Evolutionary conservation across 2,113 vertebrate species (phyloP).

Genomic region (Cygnus atratus): DNA sequence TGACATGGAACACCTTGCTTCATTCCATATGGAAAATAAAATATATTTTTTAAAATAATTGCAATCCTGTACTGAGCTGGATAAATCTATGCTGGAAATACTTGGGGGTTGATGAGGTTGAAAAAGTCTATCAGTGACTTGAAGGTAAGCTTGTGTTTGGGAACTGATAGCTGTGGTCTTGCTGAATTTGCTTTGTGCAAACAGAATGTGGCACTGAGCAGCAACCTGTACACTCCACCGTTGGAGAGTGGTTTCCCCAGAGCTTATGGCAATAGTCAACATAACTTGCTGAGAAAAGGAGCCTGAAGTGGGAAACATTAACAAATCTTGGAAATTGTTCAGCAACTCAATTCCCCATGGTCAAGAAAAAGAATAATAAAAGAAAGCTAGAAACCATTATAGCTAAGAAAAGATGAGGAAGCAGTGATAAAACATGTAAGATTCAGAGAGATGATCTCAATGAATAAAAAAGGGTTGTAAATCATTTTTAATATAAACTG

Average conservation of each 20-base stretch:
- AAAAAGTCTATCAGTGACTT: neutral
- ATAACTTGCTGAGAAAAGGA: neutral
- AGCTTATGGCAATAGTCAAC: neutral
- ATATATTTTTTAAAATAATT: neutral
- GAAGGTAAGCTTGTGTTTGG: rapidly evolving
- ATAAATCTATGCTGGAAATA: neutral
- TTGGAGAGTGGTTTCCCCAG: neutral
- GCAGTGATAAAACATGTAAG: neutral
- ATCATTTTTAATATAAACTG: neutral
- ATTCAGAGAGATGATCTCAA: no score
- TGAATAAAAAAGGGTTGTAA: neutral
- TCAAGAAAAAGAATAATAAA: neutral
- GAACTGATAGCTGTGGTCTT: neutral
- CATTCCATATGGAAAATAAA: neutral
- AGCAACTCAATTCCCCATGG: neutral
- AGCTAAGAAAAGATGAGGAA: neutral
- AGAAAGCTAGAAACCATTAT: neutral
- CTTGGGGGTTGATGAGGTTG: neutral
- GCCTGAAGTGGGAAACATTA: neutral
- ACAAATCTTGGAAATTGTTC: neutral
- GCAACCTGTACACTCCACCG: rapidly evolving
- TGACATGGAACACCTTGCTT: neutral
- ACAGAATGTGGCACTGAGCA: neutral
- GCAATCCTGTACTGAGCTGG: neutral
- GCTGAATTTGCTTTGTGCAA: neutral